Evolutionary conservation across 2,888 invertebrate species (phyloP), one percentile per base, ranked within the genome.

Genomic region (Trimorus sp.): DNA sequence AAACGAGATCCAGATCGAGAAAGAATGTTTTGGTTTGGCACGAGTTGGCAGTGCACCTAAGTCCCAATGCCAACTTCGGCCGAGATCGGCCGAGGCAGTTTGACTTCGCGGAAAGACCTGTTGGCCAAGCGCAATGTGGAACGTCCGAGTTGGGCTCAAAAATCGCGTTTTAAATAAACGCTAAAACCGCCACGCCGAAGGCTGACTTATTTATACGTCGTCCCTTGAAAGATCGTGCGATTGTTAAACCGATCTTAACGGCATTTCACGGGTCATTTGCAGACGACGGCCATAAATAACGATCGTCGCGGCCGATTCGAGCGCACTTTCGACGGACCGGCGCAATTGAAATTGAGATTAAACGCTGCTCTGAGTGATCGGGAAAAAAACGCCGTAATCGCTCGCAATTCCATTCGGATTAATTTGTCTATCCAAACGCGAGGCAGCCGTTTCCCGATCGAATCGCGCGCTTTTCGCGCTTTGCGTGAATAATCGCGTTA

Each of bases 401-500:
- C 9, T 15, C 16, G 60, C 9, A 45, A 49, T 48, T 63, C 36
- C 36, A 14, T 26, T 26, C 26, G n/a, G 60, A 71, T 71, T 71
- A 54, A 54, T 71, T 54, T 71, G 71, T 54, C 71, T 62, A 48
- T 54, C 62, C 71, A 37, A 62, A 62, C 62, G 53, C 48, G 7
- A 9, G 8, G 26, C n/a, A 40, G 59, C 59, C 40, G 65, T 73
- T 74, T 74, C 65, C 56, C 49, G 15, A 65, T 65, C 38, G 59
- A 74, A 66, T 66, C 15, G 16, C 36, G 59, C 40, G 14, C 42
- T 51, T 74, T 74, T 59, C 49, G 26, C 56, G 56, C 58, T 65
- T 74, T 36, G 59, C 42, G 59, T 48, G 74, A 74, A 66, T 65
- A 66, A 74, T 66, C 74, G n/a, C 40, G 60, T 66, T 75, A 75